Percentiles rank a stretch among this genome's conserved stretches.
Conservation (phyloP, 2,113 vertebrate species). For the Lathamus discolor region DNA sequence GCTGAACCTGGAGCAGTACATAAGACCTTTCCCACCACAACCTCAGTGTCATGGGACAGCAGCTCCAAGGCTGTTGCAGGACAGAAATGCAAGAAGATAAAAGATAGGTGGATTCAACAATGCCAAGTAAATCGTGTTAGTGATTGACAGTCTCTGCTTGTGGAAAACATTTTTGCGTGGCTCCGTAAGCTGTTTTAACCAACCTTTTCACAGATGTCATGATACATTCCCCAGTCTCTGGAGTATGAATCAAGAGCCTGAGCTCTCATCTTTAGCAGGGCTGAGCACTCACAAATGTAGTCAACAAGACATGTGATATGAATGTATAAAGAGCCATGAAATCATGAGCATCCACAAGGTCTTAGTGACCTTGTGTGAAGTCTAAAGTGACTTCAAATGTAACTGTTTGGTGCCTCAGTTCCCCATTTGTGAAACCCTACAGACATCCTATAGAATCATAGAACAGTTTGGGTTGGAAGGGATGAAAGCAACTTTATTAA, state of each 20-base stretch:
- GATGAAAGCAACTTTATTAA: background rate
- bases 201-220: background rate
- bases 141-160: background rate
- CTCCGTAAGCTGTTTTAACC: background rate
- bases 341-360: background rate
- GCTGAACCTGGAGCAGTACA: background rate
- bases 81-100: background rate
- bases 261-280: background rate
- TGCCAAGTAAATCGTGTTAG: background rate
- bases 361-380: too few species aligned
- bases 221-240: background rate
- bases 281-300: background rate
- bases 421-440: background rate
- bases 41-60: fast-evolving
- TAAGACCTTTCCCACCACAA: background rate
- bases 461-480: background rate
- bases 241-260: background rate
- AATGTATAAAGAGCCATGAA: background rate
- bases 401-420: background rate
- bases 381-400: background rate
- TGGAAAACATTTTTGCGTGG: background rate
- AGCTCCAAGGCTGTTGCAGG: background rate
- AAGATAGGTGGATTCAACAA: background rate
- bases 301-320: background rate
- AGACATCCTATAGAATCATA: background rate